Evolutionary conservation across 2,797 vertebrate genomes (phyloP).

Genomic region (Rhinichthys osculus): DNA sequence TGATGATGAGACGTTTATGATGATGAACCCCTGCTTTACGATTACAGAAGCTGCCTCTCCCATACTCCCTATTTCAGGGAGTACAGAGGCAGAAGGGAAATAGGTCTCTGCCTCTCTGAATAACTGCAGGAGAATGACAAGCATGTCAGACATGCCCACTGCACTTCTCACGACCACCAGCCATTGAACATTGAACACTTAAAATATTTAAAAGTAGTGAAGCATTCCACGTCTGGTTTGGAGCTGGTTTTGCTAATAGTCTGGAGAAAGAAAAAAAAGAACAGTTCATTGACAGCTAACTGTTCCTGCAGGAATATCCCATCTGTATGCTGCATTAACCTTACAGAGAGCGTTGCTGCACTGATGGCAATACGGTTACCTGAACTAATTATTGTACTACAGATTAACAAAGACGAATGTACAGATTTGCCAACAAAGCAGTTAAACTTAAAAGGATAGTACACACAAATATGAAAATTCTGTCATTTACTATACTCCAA

Average conservation of each 20-base stretch:
- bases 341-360: not conserved
- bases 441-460: not conserved
- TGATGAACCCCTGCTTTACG: constrained; percentile 60
- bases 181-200: constrained; percentile 66
- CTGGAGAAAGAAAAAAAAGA: not conserved
- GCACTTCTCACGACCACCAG: constrained; percentile 71
- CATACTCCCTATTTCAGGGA: constrained; percentile 35
- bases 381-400: not conserved
- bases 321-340: not conserved
- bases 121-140: constrained; percentile 69
- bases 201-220: constrained; percentile 74
- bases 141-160: constrained; percentile 70
- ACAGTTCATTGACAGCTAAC: not conserved
- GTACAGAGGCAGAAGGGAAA: constrained; percentile 31
- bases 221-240: constrained; percentile 64
- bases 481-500: not conserved
- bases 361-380: not conserved
- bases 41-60: constrained; percentile 57
- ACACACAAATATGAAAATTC: not conserved
- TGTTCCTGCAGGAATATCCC: not conserved
- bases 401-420: constrained; percentile 10
- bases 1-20: constrained; percentile 66
- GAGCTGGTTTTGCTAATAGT: not conserved
- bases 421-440: not conserved
- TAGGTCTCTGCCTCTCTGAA: constrained; percentile 64